These are phyloP conservation scores for Takifugu rubripes DNA, from an alignment of 2,797 vertebrate species.

Conservation along the genomic window DNA sequence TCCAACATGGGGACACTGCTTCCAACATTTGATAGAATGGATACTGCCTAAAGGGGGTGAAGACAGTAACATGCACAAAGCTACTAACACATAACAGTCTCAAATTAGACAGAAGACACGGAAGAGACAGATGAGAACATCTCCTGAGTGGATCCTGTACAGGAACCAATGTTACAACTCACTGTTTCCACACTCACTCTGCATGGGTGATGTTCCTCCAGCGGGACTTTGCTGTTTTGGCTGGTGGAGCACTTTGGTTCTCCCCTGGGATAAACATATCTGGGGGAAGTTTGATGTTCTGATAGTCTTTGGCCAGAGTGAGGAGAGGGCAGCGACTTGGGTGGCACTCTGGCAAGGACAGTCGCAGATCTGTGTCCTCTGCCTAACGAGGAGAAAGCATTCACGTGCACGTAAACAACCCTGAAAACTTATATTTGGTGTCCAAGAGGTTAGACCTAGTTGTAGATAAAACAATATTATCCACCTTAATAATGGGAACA, in stretches of 20 bases:
- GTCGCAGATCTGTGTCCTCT: slow-evolving; percentile 92
- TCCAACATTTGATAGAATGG: neutral
- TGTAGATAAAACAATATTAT: no score
- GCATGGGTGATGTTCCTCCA: slow-evolving; percentile 95
- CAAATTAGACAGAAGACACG: slow-evolving; percentile 10
- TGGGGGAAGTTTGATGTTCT: slow-evolving; percentile 80
- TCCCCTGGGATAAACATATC: slow-evolving; percentile 84
- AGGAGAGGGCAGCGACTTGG: slow-evolving; percentile 94
- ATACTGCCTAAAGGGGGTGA: neutral
- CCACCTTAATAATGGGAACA: neutral
- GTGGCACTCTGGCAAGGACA: slow-evolving; percentile 96
- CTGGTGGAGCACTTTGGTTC: slow-evolving; percentile 71
- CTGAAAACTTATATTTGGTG: slow-evolving; percentile 4
- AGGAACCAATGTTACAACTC: slow-evolving; percentile 25
- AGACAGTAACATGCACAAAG: neutral
- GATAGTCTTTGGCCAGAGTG: slow-evolving; percentile 91
- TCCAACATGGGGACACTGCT: neutral
- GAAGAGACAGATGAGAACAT: slow-evolving; percentile 7
- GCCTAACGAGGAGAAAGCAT: slow-evolving; percentile 59
- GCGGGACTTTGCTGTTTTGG: slow-evolving; percentile 83
- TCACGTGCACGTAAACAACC: neutral
- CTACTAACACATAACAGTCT: no score
- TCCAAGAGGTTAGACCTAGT: neutral
- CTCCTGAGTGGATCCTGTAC: slow-evolving; percentile 3
- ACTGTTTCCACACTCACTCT: slow-evolving; percentile 80